Conservation (phyloP, 2,797 vertebrate genomes). For the Alectoris magna region DNA sequence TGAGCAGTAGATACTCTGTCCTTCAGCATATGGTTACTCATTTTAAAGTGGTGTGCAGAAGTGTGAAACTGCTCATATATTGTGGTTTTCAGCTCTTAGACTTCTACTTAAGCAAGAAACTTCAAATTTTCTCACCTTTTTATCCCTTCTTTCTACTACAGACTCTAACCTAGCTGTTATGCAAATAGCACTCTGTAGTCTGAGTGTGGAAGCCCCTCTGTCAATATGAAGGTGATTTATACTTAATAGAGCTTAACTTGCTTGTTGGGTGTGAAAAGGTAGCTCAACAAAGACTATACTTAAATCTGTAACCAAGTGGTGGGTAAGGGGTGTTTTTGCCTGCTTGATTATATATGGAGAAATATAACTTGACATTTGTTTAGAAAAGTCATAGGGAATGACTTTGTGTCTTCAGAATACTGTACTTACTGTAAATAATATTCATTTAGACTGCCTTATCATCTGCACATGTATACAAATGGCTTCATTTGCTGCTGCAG, state of each 20-base stretch:
- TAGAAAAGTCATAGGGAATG: not conserved
- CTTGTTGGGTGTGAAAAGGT: not conserved
- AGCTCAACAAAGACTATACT: accelerated
- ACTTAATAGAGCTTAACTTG: not conserved
- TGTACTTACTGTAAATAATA: not conserved
- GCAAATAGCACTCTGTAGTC: not conserved
- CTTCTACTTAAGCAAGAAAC: not conserved
- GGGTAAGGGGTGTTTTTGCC: not conserved
- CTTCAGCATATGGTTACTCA: not conserved
- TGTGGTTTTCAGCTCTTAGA: not conserved
- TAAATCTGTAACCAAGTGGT: not conserved
- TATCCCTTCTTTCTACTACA: not conserved
- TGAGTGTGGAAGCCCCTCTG: accelerated
- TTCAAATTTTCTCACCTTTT: not conserved
- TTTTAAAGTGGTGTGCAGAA: not conserved
- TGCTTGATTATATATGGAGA: not conserved
- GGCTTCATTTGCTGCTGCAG: not conserved
- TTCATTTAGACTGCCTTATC: not conserved
- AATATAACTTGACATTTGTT: not conserved
- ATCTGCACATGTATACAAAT: not conserved
- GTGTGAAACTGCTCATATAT: too few relatives aligned
- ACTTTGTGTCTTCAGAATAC: not conserved
- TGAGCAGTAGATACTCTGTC: too few relatives aligned
- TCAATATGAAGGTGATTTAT: not conserved
- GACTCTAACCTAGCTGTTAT: not conserved